Conservation (phyloP, 53 echinoderm and acorn worm genomes). For the Astropecten irregularis region DNA sequence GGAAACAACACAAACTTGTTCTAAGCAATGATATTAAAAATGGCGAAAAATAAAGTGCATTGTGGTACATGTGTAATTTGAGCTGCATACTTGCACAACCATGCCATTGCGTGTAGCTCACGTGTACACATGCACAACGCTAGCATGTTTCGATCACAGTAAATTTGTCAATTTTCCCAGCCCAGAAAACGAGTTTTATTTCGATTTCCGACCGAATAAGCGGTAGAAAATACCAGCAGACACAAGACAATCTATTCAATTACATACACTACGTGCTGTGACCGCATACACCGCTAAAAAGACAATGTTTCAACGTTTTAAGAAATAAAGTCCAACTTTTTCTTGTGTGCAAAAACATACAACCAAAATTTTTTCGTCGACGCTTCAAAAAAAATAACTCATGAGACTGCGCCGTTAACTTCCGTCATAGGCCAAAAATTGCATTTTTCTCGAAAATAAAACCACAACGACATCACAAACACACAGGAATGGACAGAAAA, state of each 20-base stretch:
- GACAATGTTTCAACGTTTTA: not conserved
- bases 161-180: not conserved
- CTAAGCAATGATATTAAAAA: no score
- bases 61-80: no score
- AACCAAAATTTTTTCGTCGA: no score
- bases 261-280: no score
- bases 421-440: conserved; percentile 10
- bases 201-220: not conserved
- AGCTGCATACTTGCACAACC: no score
- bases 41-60: not conserved
- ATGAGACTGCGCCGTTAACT: conserved; percentile 8
- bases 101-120: no score
- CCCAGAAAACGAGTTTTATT: conserved; percentile 11
- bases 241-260: no score
- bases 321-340: conserved; percentile 1
- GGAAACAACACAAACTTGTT: no score
- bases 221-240: not conserved
- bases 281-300: no score
- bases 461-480: not conserved
- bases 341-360: not conserved
- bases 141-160: not conserved
- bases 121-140: not conserved
- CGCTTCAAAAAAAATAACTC: no score
- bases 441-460: not conserved
- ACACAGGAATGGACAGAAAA: conserved; percentile 37